Evolutionary conservation across 2,888 invertebrate genomes (phyloP).

Genomic region (Hecatera dysodea): DNA sequence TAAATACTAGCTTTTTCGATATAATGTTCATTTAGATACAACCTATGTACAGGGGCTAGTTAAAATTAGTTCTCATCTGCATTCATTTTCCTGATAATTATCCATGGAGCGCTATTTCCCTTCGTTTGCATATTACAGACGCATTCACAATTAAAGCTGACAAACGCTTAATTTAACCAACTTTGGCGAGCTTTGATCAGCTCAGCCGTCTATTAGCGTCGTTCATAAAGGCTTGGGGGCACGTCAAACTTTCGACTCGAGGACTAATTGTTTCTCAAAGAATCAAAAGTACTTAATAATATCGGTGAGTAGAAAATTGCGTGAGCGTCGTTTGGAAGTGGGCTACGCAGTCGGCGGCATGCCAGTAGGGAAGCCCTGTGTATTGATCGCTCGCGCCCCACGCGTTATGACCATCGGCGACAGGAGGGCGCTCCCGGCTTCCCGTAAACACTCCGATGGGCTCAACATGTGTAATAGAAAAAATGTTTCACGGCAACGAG

Average conservation of each 20-base stretch:
- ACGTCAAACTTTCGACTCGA: slow-evolving; percentile 55
- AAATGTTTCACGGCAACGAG: slow-evolving; percentile 59
- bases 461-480: slow-evolving; percentile 76
- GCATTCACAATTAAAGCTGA: slow-evolving; percentile 46
- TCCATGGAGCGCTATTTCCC: slow-evolving; percentile 37
- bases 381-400: slow-evolving; percentile 88
- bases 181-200: slow-evolving; percentile 58
- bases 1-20: no score
- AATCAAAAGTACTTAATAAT: slow-evolving; percentile 67
- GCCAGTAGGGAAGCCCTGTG: slow-evolving; percentile 84
- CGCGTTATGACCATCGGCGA: slow-evolving; percentile 87
- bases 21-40: slow-evolving; percentile 20
- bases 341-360: slow-evolving; percentile 74
- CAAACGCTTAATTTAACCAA: slow-evolving; percentile 58
- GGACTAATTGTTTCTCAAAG: slow-evolving; percentile 70
- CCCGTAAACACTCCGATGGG: slow-evolving; percentile 80
- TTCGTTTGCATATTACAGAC: slow-evolving; percentile 57
- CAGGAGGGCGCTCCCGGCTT: slow-evolving; percentile 86
- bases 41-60: slow-evolving; percentile 26
- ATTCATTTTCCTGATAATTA: slow-evolving; percentile 45
- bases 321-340: slow-evolving; percentile 76
- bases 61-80: slow-evolving; percentile 45
- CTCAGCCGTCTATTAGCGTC: slow-evolving; percentile 54
- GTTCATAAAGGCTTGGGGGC: slow-evolving; percentile 45
- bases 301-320: slow-evolving; percentile 73